These are phyloP conservation scores for Chouioia cunea DNA, from an alignment of 2,888 invertebrate genomes.

Conservation along the genomic window DNA sequence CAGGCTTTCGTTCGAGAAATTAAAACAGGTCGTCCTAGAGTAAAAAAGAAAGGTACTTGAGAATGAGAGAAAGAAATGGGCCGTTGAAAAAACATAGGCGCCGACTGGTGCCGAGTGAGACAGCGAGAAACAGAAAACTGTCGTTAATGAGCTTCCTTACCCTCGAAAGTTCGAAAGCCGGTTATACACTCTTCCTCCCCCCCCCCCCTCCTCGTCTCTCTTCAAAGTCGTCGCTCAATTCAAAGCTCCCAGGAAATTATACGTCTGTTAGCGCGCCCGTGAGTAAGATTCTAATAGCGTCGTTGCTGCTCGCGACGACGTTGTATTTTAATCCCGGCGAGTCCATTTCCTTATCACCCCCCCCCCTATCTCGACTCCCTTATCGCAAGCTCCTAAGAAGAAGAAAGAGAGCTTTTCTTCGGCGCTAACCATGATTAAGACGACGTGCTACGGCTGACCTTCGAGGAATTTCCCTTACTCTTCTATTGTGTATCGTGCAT, in stretches of 20 bases:
- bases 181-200: constrained; percentile 59
- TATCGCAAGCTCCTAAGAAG: too few relatives aligned
- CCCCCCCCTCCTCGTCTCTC: constrained; percentile 43
- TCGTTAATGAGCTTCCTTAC: constrained; percentile 68
- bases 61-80: constrained; percentile 6
- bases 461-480: constrained; percentile 22
- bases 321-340: constrained; percentile 60
- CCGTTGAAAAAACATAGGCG: constrained; percentile 3
- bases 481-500: constrained; percentile 18
- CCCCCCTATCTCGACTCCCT: background rate
- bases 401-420: too few relatives aligned
- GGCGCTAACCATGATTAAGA: constrained; percentile 42
- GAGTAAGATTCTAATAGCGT: constrained; percentile 59
- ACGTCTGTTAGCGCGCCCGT: constrained; percentile 60
- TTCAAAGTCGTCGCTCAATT: constrained; percentile 57
- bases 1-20: background rate
- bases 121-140: constrained; percentile 62
- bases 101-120: background rate
- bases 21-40: constrained; percentile 29
- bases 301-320: constrained; percentile 46
- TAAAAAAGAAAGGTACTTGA: constrained; percentile 31
- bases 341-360: constrained; percentile 52
- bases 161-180: constrained; percentile 63
- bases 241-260: constrained; percentile 66
- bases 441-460: constrained; percentile 43